Base-by-base conservation (phyloP, 2,797 vertebrate genomes). In the Eospalax fontanierii region DNA sequence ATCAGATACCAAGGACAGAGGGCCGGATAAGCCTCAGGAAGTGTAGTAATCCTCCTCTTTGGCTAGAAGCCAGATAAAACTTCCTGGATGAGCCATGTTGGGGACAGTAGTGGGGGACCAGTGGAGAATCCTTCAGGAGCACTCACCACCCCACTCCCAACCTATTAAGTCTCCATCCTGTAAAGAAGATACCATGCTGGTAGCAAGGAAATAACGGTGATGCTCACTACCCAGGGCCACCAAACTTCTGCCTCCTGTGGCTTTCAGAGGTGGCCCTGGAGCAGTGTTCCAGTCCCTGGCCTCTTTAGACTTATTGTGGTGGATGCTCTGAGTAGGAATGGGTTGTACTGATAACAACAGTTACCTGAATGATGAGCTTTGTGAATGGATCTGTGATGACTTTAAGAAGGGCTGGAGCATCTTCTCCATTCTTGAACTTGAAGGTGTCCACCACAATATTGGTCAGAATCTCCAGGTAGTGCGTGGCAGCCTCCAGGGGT, bases 321-420 rank as follows among this genome's bases (percentile, higher is more conserved):
- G 1, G 33, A 6, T 22, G 40, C 6, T 14, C 0, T 6, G 6
- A 21, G 57, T 33, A 33, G n/a, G 75, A n/a, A 9, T 10, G 24
- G 26, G 63, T 2, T 1, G n/a, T 28, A 4, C 4, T 54, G 21
- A 71, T 38, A 19, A 26, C 9, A 6, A 0, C 26, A 21, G 38
- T 22, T 89, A 97, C 99, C 99, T 99, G 98, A 92, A 99, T 98
- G 74, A 99, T 99, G 96, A 99, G 98, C 96, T 99, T 98, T 22
- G 99, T 99, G 76, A 99, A 98, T 0, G 99, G 99, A 87, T 99
- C 99, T 0, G 99, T 99, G 98, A 99, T 99, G 97, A 99, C 99
- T 92, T 99, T 99, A 46, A 99, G 98, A 96, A 99, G 98, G 66
- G 99, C 99, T 0, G 99, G 99, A 80, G 99, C 99, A 8, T 99